These are phyloP conservation scores for Centrocercus urophasianus DNA, from an alignment of 2,113 vertebrate genomes.

Conservation along the genomic window DNA sequence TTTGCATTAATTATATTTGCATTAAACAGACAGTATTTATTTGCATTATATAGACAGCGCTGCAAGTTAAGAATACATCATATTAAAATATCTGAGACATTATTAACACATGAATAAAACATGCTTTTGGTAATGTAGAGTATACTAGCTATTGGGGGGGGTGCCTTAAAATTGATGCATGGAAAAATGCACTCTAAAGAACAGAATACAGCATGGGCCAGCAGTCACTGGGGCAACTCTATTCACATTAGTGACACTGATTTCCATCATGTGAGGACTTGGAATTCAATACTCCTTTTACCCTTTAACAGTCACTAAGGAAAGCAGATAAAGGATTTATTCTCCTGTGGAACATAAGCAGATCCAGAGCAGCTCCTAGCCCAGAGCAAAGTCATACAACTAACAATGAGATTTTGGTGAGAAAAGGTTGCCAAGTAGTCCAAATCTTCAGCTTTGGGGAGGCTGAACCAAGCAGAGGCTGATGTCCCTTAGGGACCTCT, in stretches of 20 bases:
- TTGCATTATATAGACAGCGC: not conserved
- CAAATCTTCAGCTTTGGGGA: not conserved
- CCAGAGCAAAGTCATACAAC: not conserved
- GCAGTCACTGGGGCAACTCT: not conserved
- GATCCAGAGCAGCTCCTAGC: not conserved
- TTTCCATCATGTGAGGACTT: not conserved
- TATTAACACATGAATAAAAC: constrained; percentile 55
- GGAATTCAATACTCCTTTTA: not conserved
- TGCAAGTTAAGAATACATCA: not conserved
- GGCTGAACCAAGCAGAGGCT: not conserved
- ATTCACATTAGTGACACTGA: not conserved
- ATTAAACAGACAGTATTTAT: not conserved
- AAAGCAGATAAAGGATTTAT: not conserved
- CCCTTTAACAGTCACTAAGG: not conserved
- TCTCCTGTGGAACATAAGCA: not conserved
- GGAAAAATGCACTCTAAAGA: not conserved
- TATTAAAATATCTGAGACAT: not conserved
- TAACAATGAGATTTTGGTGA: not conserved
- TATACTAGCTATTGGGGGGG: not conserved
- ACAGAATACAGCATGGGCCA: not conserved
- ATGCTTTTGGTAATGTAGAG: not conserved
- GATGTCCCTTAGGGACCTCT: not conserved
- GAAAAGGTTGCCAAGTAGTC: not conserved
- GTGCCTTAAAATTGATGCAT: not conserved
- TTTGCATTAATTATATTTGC: not conserved